Evolutionary conservation across 2,888 invertebrate genomes (phyloP).

Genomic region (Leptopilina myrica): DNA sequence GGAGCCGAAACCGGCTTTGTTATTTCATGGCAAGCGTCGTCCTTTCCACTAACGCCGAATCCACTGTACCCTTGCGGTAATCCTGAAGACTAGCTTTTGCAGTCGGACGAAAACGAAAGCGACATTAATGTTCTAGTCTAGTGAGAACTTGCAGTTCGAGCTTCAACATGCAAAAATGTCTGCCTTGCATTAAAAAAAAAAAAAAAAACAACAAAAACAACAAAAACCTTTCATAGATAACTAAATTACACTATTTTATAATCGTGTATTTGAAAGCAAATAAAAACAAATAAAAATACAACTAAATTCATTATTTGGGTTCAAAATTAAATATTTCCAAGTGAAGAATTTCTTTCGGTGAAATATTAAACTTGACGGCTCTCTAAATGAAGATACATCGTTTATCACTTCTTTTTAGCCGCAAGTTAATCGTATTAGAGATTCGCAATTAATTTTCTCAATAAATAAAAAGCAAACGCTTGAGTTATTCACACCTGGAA

Average conservation of each 20-base stretch:
- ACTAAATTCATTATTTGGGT: too few relatives aligned
- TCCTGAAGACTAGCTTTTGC: constrained; percentile 61
- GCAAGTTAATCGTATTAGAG: neutral
- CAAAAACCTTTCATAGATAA: too few relatives aligned
- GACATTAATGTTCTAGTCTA: constrained; percentile 39
- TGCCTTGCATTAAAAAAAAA: neutral
- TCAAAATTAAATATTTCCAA: too few relatives aligned
- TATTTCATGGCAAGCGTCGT: constrained; percentile 64
- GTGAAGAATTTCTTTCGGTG: too few relatives aligned
- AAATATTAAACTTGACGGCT: too few relatives aligned
- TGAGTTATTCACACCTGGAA: constrained; percentile 17
- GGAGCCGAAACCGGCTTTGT: constrained; percentile 68
- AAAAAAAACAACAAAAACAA: too few relatives aligned
- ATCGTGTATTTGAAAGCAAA: too few relatives aligned
- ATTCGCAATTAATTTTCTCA: neutral
- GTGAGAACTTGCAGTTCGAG: constrained; percentile 10
- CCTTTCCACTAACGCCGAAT: constrained; percentile 50
- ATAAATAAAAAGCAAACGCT: constrained; percentile 1
- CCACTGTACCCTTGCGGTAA: constrained; percentile 55
- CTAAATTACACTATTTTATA: too few relatives aligned
- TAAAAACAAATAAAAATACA: too few relatives aligned
- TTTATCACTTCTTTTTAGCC: neutral
- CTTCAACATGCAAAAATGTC: neutral
- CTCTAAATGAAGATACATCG: too few relatives aligned
- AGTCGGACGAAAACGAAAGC: constrained; percentile 52